Evolutionary conservation across 2,797 vertebrate genomes (phyloP).

Genomic region (Morus bassanus): DNA sequence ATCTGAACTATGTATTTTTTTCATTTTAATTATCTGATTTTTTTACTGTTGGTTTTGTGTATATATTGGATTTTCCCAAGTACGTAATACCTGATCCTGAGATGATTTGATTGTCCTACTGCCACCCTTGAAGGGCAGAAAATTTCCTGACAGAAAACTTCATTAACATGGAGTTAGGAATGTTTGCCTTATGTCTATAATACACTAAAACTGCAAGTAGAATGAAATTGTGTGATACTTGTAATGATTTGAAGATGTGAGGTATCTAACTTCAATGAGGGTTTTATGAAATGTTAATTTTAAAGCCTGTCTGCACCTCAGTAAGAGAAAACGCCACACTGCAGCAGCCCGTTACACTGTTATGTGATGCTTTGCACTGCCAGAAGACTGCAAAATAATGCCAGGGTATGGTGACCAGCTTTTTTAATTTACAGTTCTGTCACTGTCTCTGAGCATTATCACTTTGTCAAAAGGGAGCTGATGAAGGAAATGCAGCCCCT

Average conservation of each 20-base stretch:
- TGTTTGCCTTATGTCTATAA: background rate
- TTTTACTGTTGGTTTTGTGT: background rate
- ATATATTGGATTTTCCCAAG: background rate
- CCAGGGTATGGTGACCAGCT: background rate
- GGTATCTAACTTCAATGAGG: background rate
- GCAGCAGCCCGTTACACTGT: rapidly evolving
- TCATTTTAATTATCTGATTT: background rate
- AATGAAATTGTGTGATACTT: background rate
- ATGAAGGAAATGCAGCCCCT: background rate
- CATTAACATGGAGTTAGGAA: background rate
- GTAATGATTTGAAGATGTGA: background rate
- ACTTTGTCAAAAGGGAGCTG: background rate
- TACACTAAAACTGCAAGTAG: background rate
- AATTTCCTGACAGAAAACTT: background rate
- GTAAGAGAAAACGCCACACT: background rate
- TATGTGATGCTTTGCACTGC: background rate
- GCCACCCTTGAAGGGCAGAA: background rate
- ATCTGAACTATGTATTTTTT: background rate
- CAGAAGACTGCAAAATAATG: background rate
- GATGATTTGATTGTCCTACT: background rate
- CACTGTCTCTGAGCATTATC: background rate
- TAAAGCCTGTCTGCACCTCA: background rate
- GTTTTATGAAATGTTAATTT: background rate
- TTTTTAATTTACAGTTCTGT: background rate
- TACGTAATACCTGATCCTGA: background rate